These are phyloP conservation scores for Brevimyrus niger DNA, from an alignment of 2,113 vertebrate genomes.

Conservation along the genomic window DNA sequence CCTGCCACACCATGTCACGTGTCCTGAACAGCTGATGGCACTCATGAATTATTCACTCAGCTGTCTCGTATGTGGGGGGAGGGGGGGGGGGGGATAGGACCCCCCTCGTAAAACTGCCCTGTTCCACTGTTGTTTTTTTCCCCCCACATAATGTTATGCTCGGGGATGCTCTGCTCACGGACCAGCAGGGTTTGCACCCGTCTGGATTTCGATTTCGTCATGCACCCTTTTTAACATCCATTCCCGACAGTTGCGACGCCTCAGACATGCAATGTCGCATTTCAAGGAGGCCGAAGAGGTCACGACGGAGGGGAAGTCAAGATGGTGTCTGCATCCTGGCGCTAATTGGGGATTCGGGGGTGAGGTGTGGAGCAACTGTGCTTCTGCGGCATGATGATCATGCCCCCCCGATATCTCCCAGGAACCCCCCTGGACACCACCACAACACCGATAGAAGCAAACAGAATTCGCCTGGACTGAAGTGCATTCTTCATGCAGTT, in stretches of 20 bases:
- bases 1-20: background rate
- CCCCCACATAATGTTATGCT: background rate
- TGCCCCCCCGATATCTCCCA: background rate
- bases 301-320: background rate
- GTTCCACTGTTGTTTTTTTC: background rate
- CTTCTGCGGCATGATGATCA: constrained; percentile 30
- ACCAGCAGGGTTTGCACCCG: background rate
- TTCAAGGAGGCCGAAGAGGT: background rate
- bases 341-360: background rate
- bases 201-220: background rate
- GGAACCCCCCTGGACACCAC: background rate
- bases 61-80: background rate
- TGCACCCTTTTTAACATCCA: background rate
- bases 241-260: background rate
- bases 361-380: constrained; percentile 36
- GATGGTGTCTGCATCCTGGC: background rate
- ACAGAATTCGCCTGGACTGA: constrained; percentile 51
- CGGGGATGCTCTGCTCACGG: background rate
- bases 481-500: constrained; percentile 9
- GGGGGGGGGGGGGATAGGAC: background rate
- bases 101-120: background rate
- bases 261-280: background rate
- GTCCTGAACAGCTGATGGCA: background rate
- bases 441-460: constrained; percentile 32
- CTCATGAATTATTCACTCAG: constrained; percentile 4